A percentile compares a stretch with the other conserved stretches of the same genome.
phyloP scores from a whole-genome alignment of 2,888 invertebrate species.

The Agonopterix alstromeriana region DNA sequence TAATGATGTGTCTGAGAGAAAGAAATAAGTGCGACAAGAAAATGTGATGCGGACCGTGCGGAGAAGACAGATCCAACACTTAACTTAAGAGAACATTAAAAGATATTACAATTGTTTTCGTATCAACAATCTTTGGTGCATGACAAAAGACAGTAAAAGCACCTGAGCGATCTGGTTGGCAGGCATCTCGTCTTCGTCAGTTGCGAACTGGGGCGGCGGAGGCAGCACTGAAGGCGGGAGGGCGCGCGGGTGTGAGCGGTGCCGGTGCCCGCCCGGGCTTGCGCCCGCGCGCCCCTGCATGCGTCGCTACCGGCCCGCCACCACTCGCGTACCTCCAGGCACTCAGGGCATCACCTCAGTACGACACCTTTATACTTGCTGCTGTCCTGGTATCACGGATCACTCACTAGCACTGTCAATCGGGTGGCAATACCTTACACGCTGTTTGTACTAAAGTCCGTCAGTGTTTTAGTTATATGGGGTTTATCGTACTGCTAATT shows the following conservation, averaged over 20 bases:
- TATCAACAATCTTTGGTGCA: background rate
- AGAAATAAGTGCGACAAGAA: too few species aligned
- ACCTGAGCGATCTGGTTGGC: slow-evolving; percentile 73
- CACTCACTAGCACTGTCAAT: slow-evolving; percentile 1
- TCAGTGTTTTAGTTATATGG: too few species aligned
- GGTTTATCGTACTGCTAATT: too few species aligned
- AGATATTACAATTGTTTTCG: too few species aligned
- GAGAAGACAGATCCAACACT: too few species aligned
- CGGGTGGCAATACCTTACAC: background rate
- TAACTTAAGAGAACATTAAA: too few species aligned
- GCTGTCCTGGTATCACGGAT: too few species aligned
- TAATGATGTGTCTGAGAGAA: too few species aligned
- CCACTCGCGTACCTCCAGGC: slow-evolving; percentile 30
- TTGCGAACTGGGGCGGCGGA: slow-evolving; percentile 67
- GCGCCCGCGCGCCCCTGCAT: slow-evolving; percentile 73
- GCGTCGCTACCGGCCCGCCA: slow-evolving; percentile 56
- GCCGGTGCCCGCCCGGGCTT: slow-evolving; percentile 69
- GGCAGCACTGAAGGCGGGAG: slow-evolving; percentile 64
- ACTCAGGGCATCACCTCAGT: slow-evolving; percentile 15
- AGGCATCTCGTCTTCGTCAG: slow-evolving; percentile 67
- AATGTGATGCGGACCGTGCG: too few species aligned
- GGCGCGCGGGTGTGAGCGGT: slow-evolving; percentile 69
- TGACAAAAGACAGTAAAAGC: slow-evolving; percentile 1
- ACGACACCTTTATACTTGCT: background rate
- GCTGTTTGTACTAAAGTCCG: too few species aligned